These are phyloP conservation scores for Petaurus breviceps DNA, from an alignment of 2,113 vertebrate species.

Conservation along the genomic window DNA sequence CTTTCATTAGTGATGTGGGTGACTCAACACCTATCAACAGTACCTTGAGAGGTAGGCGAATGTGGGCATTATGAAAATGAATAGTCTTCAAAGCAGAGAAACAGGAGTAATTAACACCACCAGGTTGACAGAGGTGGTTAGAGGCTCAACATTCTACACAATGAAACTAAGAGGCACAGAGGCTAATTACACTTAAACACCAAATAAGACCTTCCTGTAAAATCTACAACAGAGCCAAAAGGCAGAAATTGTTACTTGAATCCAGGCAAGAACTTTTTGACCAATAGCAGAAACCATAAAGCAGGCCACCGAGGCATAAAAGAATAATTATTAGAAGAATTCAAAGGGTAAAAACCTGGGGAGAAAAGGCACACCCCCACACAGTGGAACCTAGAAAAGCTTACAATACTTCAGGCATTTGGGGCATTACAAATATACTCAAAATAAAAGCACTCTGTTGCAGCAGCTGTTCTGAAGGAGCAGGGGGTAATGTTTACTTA, in stretches of 20 bases:
- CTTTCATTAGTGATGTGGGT: constrained; percentile 61
- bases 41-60: constrained; percentile 63
- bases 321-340: constrained; percentile 40
- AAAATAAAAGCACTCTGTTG: constrained; percentile 75
- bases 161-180: background rate
- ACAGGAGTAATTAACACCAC: constrained; percentile 66
- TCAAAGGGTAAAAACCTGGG: constrained; percentile 62
- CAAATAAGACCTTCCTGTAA: constrained; percentile 38
- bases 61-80: constrained; percentile 73
- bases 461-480: constrained; percentile 73
- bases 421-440: constrained; percentile 73
- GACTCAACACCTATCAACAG: constrained; percentile 77
- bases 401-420: constrained; percentile 74
- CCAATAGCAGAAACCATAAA: constrained; percentile 52
- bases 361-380: constrained; percentile 67
- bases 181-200: constrained; percentile 55
- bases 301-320: constrained; percentile 53
- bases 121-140: constrained; percentile 56
- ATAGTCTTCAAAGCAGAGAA: constrained; percentile 66
- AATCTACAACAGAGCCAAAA: constrained; percentile 59
- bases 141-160: constrained; percentile 47
- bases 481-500: constrained; percentile 78
- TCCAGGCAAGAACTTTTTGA: constrained; percentile 60
- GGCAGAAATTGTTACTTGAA: constrained; percentile 58
- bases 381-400: constrained; percentile 71